Evolutionary conservation across 2,797 vertebrate genomes (phyloP).

Genomic region (Meda fulgida): DNA sequence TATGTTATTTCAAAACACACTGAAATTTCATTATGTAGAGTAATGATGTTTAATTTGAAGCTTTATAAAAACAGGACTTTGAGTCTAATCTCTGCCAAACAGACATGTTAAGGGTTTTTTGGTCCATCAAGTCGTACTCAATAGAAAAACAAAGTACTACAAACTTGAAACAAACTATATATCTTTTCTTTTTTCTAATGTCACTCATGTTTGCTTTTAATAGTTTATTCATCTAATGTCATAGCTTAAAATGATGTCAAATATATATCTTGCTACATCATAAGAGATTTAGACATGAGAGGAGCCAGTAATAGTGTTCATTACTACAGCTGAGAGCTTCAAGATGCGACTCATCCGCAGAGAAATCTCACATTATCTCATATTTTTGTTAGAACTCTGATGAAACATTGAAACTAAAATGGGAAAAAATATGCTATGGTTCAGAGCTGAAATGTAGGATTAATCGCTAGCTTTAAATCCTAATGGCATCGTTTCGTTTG

Average conservation of each 20-base stretch:
- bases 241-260: not conserved
- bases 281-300: slow-evolving; percentile 3
- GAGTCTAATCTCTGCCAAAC: slow-evolving; percentile 3
- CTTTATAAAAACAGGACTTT: not conserved
- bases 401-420: slow-evolving; percentile 10
- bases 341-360: slow-evolving; percentile 15
- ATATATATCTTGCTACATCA: not conserved
- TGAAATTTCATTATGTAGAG: not conserved
- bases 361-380: slow-evolving; percentile 17
- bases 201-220: not conserved
- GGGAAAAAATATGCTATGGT: not conserved
- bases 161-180: not conserved
- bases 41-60: not conserved
- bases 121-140: not conserved
- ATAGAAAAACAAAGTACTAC: not conserved
- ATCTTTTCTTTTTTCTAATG: not conserved
- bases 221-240: not conserved
- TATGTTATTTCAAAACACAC: not conserved
- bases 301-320: not conserved
- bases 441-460: not conserved
- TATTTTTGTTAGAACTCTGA: slow-evolving; percentile 10
- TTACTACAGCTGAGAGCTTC: not conserved
- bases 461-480: not conserved
- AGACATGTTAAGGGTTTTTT: not conserved
- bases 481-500: slow-evolving; percentile 13